Evolutionary conservation across 2,888 invertebrate species (phyloP).

Genomic region (Troilus luridus): DNA sequence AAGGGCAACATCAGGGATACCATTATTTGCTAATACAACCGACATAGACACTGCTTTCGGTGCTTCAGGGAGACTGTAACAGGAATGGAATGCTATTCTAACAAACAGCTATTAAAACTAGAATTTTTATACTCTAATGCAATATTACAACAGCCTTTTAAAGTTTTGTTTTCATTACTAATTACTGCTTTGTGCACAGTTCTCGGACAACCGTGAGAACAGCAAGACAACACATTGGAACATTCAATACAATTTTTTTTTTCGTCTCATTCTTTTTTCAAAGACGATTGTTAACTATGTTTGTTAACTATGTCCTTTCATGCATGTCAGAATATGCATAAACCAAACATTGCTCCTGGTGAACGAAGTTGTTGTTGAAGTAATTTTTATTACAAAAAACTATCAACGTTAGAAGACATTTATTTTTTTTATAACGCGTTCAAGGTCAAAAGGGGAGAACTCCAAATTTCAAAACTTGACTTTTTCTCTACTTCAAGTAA

Average conservation of each 20-base stretch:
- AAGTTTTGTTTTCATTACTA: not conserved
- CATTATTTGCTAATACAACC: not conserved
- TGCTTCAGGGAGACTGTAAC: not conserved
- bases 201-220: conserved; percentile 13
- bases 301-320: not conserved
- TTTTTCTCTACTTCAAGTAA: no score
- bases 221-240: not conserved
- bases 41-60: not conserved
- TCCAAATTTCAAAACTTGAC: no score
- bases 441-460: no score
- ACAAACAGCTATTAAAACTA: not conserved
- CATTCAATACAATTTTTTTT: not conserved
- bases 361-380: not conserved
- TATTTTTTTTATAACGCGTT: no score
- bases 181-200: not conserved
- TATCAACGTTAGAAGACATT: no score
- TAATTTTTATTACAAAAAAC: no score
- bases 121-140: not conserved
- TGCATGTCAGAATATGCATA: not conserved
- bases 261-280: not conserved
- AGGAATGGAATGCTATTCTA: not conserved
- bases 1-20: not conserved
- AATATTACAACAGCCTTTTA: not conserved
- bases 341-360: not conserved
- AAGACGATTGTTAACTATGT: not conserved